Evolutionary conservation across 2,888 invertebrate species (phyloP), one percentile per base, ranked within the genome.

Genomic region (Fabriciana adippe): DNA sequence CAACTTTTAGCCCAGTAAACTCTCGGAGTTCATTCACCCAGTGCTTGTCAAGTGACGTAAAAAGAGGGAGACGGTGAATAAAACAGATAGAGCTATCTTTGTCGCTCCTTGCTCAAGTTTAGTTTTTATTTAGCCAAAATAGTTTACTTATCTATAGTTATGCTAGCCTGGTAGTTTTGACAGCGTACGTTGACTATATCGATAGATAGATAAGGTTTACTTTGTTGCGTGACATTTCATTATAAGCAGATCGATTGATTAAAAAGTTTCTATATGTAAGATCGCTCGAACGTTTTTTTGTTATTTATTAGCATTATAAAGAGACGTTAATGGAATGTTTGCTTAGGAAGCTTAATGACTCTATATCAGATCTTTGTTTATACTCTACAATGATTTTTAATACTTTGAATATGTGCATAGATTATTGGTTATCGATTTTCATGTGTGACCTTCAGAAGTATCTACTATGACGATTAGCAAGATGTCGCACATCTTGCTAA

Each of bases 1-100:
- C 92, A 93, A 92, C 93, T 93, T 93, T 93, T 93, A 93, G 92
- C 93, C 93, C 88, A 93, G 92, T 93, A 93, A 93, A 93, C 93
- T 93, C 92, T 82, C 85, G 74, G 84, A 89, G 93, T 92, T 92
- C 93, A 85, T 92, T 93, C 93, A 93, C 93, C 93, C 92, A 93
- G 83, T 92, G 89, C 90, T 92, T 92, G 92, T 92, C 92, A 92
- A 90, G 89, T 91, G 90, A 91, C 92, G 91, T 90, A 88, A 85
- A 86, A 78, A 75, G 87, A 91, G 79, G 68, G 88, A 85, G 90
- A 90, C 63, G 77, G 81, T 73, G 72, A 75, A 78, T 79, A 74
- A 77, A 76, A 81, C 77, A 81, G 82, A 86, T 89, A 87, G 82
- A 77, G 73, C 77, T 75, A 78, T 91, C 90, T 77, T 88, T 78